Conservation (phyloP, 2,113 vertebrate species). For the Gadus chalcogrammus region DNA sequence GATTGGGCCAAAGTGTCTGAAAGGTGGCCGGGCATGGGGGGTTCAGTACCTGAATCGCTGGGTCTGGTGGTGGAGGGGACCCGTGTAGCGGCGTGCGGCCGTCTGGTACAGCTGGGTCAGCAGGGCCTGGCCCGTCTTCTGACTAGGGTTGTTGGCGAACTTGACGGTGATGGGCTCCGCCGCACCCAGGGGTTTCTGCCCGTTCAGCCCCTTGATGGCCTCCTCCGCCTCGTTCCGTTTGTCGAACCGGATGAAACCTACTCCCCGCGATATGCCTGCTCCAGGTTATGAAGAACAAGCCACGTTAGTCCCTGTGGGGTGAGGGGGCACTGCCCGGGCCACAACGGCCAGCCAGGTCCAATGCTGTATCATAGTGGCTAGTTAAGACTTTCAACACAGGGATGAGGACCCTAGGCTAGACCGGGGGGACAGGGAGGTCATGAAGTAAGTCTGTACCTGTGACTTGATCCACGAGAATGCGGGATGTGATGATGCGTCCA, state of each 20-base stretch:
- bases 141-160: constrained; percentile 95
- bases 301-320: constrained; percentile 49
- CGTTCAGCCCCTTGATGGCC: constrained; percentile 93
- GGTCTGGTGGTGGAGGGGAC: constrained; percentile 88
- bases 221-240: constrained; percentile 95
- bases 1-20: not conserved
- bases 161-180: constrained; percentile 95
- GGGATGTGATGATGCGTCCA: constrained; percentile 94
- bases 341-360: too few species aligned
- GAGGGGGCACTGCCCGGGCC: too few species aligned
- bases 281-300: constrained; percentile 45
- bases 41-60: constrained; percentile 90
- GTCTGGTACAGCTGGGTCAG: constrained; percentile 94
- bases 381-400: not conserved
- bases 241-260: constrained; percentile 96
- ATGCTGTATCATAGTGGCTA: too few species aligned
- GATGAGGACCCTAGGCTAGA: not conserved
- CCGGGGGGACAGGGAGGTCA: constrained; percentile 1
- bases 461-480: constrained; percentile 93
- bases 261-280: constrained; percentile 90
- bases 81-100: constrained; percentile 86
- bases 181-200: constrained; percentile 90
- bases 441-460: constrained; percentile 79
- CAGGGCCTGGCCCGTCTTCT: constrained; percentile 92
- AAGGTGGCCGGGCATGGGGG: constrained; percentile 14